A percentile compares a stretch with the other conserved stretches of the same genome.
phyloP scores from a whole-genome alignment of 2,113 vertebrate species.

The Ciconia maguari region DNA sequence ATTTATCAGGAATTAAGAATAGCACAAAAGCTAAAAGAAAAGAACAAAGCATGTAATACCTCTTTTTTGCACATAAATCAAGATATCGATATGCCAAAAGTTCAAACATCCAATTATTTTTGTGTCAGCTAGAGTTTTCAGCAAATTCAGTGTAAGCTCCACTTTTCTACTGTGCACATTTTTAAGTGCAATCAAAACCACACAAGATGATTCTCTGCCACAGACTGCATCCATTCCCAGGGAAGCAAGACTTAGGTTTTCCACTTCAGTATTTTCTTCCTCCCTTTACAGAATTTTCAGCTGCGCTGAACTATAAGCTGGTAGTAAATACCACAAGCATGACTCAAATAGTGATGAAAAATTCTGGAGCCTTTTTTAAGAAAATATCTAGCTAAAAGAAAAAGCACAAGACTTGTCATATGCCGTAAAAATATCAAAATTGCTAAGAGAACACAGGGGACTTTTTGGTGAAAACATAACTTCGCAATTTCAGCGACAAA shows the following conservation, averaged over 20 bases:
- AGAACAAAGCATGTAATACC: not conserved
- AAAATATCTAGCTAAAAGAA: not conserved
- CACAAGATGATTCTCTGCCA: not conserved
- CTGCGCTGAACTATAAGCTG: not conserved
- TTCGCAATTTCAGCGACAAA: not conserved
- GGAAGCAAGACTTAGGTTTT: not conserved
- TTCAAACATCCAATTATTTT: not conserved
- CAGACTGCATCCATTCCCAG: not conserved
- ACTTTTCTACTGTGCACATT: not conserved
- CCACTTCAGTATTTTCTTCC: not conserved
- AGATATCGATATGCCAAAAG: not conserved
- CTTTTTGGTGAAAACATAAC: not conserved
- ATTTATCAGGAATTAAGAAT: not conserved
- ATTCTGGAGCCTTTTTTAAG: not conserved
- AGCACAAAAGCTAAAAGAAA: not conserved
- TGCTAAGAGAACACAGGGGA: not conserved
- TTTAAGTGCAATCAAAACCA: not conserved
- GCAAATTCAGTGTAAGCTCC: not conserved
- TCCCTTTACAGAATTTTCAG: not conserved
- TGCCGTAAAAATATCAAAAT: not conserved
- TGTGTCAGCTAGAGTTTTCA: not conserved
- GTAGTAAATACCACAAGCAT: not conserved
- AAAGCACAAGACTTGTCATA: not conserved
- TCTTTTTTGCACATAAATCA: not conserved
- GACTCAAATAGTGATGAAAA: not conserved